Evolutionary conservation across 2,113 vertebrate species (phyloP).

Genomic region (Blennius ocellaris): DNA sequence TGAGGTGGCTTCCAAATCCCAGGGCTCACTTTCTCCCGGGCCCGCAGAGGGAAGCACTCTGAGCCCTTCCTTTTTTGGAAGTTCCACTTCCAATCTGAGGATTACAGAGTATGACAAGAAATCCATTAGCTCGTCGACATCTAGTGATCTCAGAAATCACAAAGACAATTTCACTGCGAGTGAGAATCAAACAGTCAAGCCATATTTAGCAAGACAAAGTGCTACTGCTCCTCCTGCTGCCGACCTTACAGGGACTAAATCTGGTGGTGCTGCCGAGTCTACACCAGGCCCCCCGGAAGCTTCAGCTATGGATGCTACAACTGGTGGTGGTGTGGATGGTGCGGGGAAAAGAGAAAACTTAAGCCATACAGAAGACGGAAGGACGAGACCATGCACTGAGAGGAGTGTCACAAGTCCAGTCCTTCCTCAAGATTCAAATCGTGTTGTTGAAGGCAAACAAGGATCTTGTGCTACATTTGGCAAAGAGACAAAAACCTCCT

Average conservation of each 20-base stretch:
- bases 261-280: neutral
- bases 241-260: slow-evolving; percentile 26
- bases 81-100: slow-evolving; percentile 18
- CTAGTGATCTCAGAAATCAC: slow-evolving; percentile 7
- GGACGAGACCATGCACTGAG: neutral
- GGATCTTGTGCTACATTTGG: slow-evolving; percentile 10
- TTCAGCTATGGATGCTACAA: neutral
- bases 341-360: slow-evolving; percentile 18
- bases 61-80: slow-evolving; percentile 74
- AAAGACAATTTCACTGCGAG: slow-evolving; percentile 2
- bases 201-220: slow-evolving; percentile 41
- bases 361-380: slow-evolving; percentile 32
- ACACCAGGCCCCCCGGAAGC: neutral
- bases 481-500: slow-evolving; percentile 44
- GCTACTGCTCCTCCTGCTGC: slow-evolving; percentile 6
- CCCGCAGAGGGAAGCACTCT: slow-evolving; percentile 57
- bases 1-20: slow-evolving; percentile 23
- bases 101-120: slow-evolving; percentile 33
- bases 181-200: slow-evolving; percentile 43
- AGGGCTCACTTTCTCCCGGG: neutral
- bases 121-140: neutral
- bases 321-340: neutral
- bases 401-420: neutral
- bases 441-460: slow-evolving; percentile 40
- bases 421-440: slow-evolving; percentile 18